Evolutionary conservation across 2,113 vertebrate species (phyloP), one percentile per base, ranked within the genome.

Genomic region (Cynoglossus semilaevis): DNA sequence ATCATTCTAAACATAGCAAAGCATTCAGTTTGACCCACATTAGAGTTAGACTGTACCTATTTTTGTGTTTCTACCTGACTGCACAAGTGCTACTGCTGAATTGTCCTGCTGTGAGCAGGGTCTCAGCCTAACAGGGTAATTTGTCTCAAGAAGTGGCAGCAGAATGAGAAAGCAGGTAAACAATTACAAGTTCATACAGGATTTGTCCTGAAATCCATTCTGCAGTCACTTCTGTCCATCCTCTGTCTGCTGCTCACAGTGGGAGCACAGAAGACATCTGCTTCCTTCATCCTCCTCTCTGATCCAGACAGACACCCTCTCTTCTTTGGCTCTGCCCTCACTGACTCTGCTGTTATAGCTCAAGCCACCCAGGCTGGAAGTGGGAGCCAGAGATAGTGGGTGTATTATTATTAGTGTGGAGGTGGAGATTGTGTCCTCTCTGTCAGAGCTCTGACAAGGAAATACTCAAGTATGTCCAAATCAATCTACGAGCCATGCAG

Each of bases 281-380:
- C 78, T 77, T 76, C 76, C 61, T 67, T 1, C 58, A 73, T 68
- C 61, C 36, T 66, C 50, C 61, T 57, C 63, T 63, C 29, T 48
- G 70, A 59, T 70, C 59, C 67, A 52, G 34, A 48, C 67, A 62
- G 59, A 58, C 64, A 51, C 49, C 51, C 46, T 17, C 52, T 61
- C 48, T 41, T 48, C 45, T 55, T 41, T 16, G 17, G 40, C 66
- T 70, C 14, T 15, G 22, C 51, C 62, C 58, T 41, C 35, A 12
- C 10, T 29, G 2, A 11, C 42, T 58, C 59, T 72, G 53, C 68
- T 61, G 48, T 53, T 67, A 62, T 67, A 76, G 71, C 64, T 71
- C 51, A 66, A 73, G 62, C 75, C 80, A 72, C 67, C 61, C 79
- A 70, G 57, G 70, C 75, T 59, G 63, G 41, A 36, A 58, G 56